Evolutionary conservation across 2,888 invertebrate genomes (phyloP).

Genomic region (Barypeithes pellucidus): DNA sequence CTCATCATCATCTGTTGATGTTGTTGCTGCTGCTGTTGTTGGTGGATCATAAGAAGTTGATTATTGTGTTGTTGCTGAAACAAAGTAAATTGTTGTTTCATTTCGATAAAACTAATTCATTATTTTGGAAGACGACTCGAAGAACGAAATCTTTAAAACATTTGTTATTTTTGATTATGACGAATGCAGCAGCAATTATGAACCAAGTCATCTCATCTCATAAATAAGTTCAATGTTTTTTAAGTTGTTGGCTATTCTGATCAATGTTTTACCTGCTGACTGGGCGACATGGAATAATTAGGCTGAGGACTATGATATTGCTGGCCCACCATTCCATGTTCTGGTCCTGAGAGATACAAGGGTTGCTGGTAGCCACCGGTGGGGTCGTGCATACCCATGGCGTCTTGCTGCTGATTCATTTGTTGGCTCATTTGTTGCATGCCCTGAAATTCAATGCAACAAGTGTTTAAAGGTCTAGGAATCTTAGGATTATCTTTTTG

Average conservation of each 20-base stretch:
- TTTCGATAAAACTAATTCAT: too few species aligned
- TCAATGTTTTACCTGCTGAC: conserved; percentile 56
- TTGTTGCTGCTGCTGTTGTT: conserved; percentile 67
- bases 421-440: conserved; percentile 64
- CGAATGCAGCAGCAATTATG: too few species aligned
- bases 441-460: conserved; percentile 57
- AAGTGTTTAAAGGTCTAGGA: background rate
- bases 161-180: too few species aligned
- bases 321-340: conserved; percentile 69
- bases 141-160: too few species aligned
- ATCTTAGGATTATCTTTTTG: too few species aligned
- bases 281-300: conserved; percentile 66
- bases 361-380: conserved; percentile 79
- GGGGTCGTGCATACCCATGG: conserved; percentile 70
- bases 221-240: too few species aligned
- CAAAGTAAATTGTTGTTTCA: too few species aligned
- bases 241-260: background rate
- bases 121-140: too few species aligned
- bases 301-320: conserved; percentile 68
- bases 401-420: conserved; percentile 70
- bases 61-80: conserved; percentile 65
- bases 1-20: conserved; percentile 70
- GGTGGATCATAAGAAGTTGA: conserved; percentile 67
- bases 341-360: conserved; percentile 74
- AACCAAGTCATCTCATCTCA: too few species aligned